Evolutionary conservation across 2,113 vertebrate genomes (phyloP), one percentile per base, ranked within the genome.

Genomic region (Cebus imitator): DNA sequence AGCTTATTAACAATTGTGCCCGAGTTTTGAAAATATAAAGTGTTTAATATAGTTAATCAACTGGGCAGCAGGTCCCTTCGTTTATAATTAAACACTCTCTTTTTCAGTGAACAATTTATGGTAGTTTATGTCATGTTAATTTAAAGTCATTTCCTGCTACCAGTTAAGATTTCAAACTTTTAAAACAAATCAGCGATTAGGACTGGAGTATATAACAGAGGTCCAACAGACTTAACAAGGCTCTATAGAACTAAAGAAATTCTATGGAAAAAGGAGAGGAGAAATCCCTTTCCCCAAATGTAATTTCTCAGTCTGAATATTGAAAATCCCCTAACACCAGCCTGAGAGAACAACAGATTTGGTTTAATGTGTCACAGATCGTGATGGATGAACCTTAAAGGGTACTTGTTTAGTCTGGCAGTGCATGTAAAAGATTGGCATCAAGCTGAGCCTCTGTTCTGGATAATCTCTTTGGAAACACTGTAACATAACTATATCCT

Each of bases 31-130:
- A 97, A 96, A 96, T 87, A 94, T 95, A 95, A 88, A 91, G 80
- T 76, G 45, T 90, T 96, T 96, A 96, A 96, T 96, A 90, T 45
- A 95, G 87, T 84, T 97, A 97, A 97, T 96, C 96, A 96, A 76
- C 89, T 95, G 57, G 57, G 90, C 96, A 89, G 80, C 76, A 96
- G 30, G 35, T 96, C 75, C 78, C 84, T 96, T 96, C 30, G 0
- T 97, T 97, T 94, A 97, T 92, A 97, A 97, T 97, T 97, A 95
- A 97, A 85, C 48, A 90, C n/a, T 93, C 73, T 90, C 68, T 64
- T 96, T 97, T 96, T 91, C 91, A 90, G 57, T 25, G 80, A 98
- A 96, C 64, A 97, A 89, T 96, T 96, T 96, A 72, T 61, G 84
- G 92, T 85, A 66, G 83, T 72, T 97, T 64, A 95, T 73, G 40